These are phyloP conservation scores for Phorcus lineatus DNA, from an alignment of 2,888 invertebrate genomes.

Conservation along the genomic window DNA sequence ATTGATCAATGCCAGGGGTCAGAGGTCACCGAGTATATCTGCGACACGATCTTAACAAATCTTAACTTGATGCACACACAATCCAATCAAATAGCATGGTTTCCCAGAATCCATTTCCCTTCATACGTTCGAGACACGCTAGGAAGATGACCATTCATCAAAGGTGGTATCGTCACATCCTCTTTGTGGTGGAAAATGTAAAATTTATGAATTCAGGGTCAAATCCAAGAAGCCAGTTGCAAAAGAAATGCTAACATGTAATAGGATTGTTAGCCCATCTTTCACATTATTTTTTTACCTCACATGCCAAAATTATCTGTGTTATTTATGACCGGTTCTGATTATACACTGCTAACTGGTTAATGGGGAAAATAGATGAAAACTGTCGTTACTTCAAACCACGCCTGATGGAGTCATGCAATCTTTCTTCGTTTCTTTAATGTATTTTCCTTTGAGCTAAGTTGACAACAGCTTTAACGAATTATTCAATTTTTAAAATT, in stretches of 20 bases:
- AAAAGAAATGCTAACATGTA: not conserved
- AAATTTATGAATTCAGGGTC: conserved; percentile 11
- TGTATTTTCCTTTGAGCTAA: not conserved
- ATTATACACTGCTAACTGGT: not conserved
- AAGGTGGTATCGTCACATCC: not conserved
- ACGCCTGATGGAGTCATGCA: not conserved
- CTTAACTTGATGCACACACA: too few relatives aligned
- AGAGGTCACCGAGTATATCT: too few relatives aligned
- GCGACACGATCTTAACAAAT: too few relatives aligned
- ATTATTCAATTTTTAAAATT: not conserved
- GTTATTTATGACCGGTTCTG: not conserved
- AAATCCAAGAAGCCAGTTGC: not conserved
- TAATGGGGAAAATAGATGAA: conserved; percentile 1
- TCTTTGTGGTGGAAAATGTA: not conserved
- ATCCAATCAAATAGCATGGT: too few relatives aligned
- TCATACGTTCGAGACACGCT: not conserved
- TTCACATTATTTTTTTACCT: not conserved
- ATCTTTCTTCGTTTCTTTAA: not conserved
- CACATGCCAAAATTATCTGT: not conserved
- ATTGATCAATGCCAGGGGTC: too few relatives aligned
- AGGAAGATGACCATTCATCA: not conserved
- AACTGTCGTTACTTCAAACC: not conserved
- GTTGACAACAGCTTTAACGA: not conserved
- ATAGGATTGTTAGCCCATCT: conserved; percentile 11
- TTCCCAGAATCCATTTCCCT: conserved; percentile 1